Evolutionary conservation across 1,140 invertebrate species (phyloP).

Genomic region (Listronotus oregonensis): DNA sequence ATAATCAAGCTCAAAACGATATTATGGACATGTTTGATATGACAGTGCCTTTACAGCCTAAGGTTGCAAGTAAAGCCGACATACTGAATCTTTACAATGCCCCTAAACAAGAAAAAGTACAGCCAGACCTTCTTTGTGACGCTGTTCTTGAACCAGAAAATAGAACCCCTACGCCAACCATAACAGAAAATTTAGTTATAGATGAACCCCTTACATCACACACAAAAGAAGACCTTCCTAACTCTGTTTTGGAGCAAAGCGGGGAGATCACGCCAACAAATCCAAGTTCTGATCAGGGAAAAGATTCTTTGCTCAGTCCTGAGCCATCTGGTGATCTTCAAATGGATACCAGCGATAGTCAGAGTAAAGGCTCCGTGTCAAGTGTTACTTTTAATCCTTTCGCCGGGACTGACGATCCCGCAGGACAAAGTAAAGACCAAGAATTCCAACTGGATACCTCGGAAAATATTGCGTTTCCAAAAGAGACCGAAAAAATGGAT

Average conservation of each 20-base stretch:
- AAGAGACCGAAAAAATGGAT: slow-evolving; percentile 31
- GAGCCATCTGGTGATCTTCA: slow-evolving; percentile 49
- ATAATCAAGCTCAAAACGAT: slow-evolving; percentile 34
- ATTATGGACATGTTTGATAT: slow-evolving; percentile 59
- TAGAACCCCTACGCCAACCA: slow-evolving; percentile 21
- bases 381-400: slow-evolving; percentile 59
- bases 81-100: slow-evolving; percentile 69
- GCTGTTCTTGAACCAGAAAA: slow-evolving; percentile 44
- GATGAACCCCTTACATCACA: neutral
- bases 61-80: slow-evolving; percentile 63
- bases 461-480: slow-evolving; percentile 10
- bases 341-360: slow-evolving; percentile 55
- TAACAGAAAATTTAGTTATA: slow-evolving; percentile 22
- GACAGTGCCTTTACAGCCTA: slow-evolving; percentile 52
- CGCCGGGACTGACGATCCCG: slow-evolving; percentile 56
- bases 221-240: neutral
- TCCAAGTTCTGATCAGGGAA: slow-evolving; percentile 14
- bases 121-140: slow-evolving; percentile 51
- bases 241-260: slow-evolving; percentile 4
- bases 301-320: slow-evolving; percentile 47
- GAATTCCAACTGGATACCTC: neutral
- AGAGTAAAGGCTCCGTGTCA: slow-evolving; percentile 54
- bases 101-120: slow-evolving; percentile 56
- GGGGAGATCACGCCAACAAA: slow-evolving; percentile 16
- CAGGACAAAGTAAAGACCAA: slow-evolving; percentile 17